These are phyloP conservation scores for Meleagris gallopavo DNA, from an alignment of 2,113 vertebrate genomes.

Conservation along the genomic window DNA sequence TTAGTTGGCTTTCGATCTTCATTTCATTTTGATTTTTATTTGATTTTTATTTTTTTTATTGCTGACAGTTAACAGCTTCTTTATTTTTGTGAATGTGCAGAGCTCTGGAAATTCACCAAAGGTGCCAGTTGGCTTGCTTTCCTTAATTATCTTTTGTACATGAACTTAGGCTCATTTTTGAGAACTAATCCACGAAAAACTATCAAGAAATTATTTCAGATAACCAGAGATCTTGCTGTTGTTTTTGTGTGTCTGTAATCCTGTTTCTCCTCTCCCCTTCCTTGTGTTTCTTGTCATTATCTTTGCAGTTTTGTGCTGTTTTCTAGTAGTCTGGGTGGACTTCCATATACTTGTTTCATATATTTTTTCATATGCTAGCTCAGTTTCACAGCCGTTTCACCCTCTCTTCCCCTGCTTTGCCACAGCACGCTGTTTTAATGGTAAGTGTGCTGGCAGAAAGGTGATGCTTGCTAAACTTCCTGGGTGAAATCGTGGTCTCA, in stretches of 20 bases:
- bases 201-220: background rate
- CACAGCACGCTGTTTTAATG: background rate
- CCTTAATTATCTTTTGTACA: background rate
- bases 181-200: background rate
- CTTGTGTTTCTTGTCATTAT: background rate
- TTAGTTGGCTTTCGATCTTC: background rate
- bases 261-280: background rate
- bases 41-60: background rate
- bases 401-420: background rate
- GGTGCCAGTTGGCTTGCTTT: background rate
- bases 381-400: background rate
- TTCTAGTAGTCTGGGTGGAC: background rate
- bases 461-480: background rate
- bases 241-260: background rate
- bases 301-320: background rate
- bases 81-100: background rate
- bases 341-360: background rate
- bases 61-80: background rate
- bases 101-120: background rate
- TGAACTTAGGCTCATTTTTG: background rate
- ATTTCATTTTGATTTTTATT: background rate
- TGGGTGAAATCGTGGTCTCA: background rate
- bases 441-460: background rate
- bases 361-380: background rate
- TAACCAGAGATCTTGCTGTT: background rate